Evolutionary conservation across 2,797 vertebrate species (phyloP).

Genomic region (Phoeniculus purpureus): DNA sequence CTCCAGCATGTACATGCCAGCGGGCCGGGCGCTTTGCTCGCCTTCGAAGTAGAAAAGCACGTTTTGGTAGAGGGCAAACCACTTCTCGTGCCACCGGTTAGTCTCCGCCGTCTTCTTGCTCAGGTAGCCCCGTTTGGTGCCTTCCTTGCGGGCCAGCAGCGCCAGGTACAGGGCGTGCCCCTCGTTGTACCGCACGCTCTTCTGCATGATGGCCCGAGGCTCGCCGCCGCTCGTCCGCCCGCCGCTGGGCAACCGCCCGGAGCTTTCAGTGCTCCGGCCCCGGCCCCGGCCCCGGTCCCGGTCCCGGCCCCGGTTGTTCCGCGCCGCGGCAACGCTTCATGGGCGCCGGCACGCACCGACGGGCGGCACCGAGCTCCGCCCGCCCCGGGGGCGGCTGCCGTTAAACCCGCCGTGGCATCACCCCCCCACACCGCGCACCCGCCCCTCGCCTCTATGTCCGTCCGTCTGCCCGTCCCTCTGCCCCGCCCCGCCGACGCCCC

Average conservation of each 20-base stretch:
- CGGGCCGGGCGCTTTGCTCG: conserved; percentile 86
- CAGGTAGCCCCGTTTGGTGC: conserved; percentile 86
- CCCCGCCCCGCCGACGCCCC: neutral
- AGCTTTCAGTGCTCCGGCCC: neutral
- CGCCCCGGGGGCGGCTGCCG: neutral
- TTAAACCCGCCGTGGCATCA: neutral
- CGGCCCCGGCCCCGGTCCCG: neutral
- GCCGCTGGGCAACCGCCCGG: neutral
- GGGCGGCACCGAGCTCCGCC: neutral
- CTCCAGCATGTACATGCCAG: conserved; percentile 89
- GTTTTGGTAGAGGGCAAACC: conserved; percentile 90
- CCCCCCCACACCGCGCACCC: no score
- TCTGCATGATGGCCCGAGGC: conserved; percentile 83
- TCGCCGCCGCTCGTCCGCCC: neutral
- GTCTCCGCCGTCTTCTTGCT: conserved; percentile 88
- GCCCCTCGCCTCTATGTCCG: neutral
- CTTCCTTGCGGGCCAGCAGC: conserved; percentile 86
- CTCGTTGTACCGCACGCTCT: conserved; percentile 90
- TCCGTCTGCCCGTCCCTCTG: no score
- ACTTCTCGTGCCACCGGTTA: conserved; percentile 90
- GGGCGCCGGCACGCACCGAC: neutral
- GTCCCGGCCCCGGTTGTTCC: neutral
- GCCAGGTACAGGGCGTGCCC: conserved; percentile 88
- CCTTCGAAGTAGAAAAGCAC: conserved; percentile 90
- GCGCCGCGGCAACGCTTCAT: neutral